Evolutionary conservation across 1,140 invertebrate species (phyloP), one percentile per base, ranked within the genome.

Genomic region (Zaprionus lachaisei): DNA sequence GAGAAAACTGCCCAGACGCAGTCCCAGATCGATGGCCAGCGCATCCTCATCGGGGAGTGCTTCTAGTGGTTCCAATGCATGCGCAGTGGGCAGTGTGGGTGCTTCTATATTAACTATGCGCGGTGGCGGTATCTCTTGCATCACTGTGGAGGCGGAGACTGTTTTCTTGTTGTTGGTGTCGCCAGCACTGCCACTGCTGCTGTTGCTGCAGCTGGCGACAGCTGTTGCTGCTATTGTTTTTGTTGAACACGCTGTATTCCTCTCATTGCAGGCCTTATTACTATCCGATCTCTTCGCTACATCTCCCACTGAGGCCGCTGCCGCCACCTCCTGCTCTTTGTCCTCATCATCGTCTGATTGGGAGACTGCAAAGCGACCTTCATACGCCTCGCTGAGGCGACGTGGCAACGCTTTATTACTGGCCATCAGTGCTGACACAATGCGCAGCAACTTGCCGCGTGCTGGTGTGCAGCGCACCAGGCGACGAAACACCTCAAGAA

Each of bases 1-100:
- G 1, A 98, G 94, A 93, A 98, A 98, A 63, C 95, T 95, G 75
- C 97, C 96, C 79, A 96, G 76, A 82, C 93, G 92, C 44, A 96
- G 79, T 38, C 95, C 95, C 38, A 95, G 78, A 79, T 95, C 94
- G 65, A 95, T 94, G 17, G 93, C 76, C 5, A 62, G 14, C 1
- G 17, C 37, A 55, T 81, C 76, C 11, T 83, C 71, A 4, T 41
- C 20, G n/a, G 54, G n/a, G 54, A 64, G 31, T 6, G 47, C 1
- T 17, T 56, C 38, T 28, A 58, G 17, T 24, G n/a, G 11, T 15
- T 12, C 76, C 6, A 62, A 7, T 1, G 17, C 37, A 55, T 81
- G 72, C 11, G 81, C 71, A 4, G 31, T 15, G 22, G 54, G n/a
- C 60, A 64, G 31, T 9, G 55, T 2, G 14, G 51, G 17, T 24